Evolutionary conservation across 2,797 vertebrate genomes (phyloP).

Genomic region (Sylvilagus floridanus): DNA sequence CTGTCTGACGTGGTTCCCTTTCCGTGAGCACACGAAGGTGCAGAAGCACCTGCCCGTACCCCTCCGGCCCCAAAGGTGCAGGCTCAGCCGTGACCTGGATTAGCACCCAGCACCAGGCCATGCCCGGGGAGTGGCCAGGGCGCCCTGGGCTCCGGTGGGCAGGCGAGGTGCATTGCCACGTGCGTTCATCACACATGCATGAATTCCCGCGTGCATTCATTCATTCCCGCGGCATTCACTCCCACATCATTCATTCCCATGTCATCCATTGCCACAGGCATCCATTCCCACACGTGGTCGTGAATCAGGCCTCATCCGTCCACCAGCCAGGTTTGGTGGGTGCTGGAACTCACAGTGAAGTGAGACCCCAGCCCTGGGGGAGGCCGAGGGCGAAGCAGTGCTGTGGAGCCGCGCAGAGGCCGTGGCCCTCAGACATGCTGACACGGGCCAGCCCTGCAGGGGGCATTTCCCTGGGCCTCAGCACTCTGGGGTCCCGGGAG

Average conservation of each 20-base stretch:
- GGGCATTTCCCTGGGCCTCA: not conserved
- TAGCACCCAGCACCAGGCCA: fast-evolving
- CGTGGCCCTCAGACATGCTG: fast-evolving
- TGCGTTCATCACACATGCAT: too few species aligned
- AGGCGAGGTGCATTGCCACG: not conserved
- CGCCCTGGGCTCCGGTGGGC: fast-evolving
- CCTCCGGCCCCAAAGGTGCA: fast-evolving
- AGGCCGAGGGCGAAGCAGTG: fast-evolving
- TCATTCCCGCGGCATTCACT: not conserved
- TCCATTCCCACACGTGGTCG: too few species aligned
- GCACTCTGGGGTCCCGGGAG: too few species aligned
- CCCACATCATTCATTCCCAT: too few species aligned
- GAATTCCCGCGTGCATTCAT: not conserved
- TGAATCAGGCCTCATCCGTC: not conserved
- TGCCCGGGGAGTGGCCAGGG: fast-evolving
- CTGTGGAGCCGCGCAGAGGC: fast-evolving
- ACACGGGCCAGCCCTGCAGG: not conserved
- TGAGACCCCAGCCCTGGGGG: fast-evolving
- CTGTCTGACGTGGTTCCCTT: not conserved
- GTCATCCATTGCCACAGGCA: too few species aligned
- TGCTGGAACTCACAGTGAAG: not conserved
- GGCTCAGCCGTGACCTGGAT: fast-evolving
- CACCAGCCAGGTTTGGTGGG: not conserved
- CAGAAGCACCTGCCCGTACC: fast-evolving
- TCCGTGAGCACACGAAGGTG: fast-evolving